Conservation (phyloP, 2,888 invertebrate species). For the Trilocha varians region DNA sequence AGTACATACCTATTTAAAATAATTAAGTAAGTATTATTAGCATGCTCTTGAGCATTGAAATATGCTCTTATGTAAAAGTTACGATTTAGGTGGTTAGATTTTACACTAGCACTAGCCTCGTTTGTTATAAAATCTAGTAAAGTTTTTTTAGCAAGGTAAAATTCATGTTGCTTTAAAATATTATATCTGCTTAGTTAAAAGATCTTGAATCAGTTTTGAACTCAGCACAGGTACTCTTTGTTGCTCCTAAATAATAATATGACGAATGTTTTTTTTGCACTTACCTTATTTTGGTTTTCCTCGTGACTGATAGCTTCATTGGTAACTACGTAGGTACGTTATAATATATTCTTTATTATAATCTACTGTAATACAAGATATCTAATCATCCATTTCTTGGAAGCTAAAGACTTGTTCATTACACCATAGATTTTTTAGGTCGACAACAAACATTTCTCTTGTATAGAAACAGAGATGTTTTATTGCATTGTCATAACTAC, state of each 20-base stretch:
- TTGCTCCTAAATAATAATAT: too few species aligned
- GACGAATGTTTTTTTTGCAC: background rate
- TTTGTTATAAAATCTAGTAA: too few species aligned
- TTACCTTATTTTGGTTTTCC: background rate
- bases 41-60: too few species aligned
- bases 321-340: background rate
- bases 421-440: background rate
- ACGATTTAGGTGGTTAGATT: too few species aligned
- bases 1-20: too few species aligned
- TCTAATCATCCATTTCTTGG: background rate
- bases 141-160: too few species aligned
- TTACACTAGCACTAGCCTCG: too few species aligned
- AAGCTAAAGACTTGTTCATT: background rate
- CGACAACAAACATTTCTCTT: background rate
- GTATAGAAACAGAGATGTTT: background rate
- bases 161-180: too few species aligned
- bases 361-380: background rate
- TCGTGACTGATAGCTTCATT: background rate
- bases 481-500: background rate
- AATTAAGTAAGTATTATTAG: too few species aligned
- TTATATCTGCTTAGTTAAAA: background rate
- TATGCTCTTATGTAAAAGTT: too few species aligned
- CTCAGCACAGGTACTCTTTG: background rate
- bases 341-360: background rate
- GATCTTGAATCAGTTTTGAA: background rate